A percentile compares a stretch with the other conserved stretches of the same genome.
Conservation (phyloP, 2,888 invertebrate genomes). For the Penaeus monodon region DNA sequence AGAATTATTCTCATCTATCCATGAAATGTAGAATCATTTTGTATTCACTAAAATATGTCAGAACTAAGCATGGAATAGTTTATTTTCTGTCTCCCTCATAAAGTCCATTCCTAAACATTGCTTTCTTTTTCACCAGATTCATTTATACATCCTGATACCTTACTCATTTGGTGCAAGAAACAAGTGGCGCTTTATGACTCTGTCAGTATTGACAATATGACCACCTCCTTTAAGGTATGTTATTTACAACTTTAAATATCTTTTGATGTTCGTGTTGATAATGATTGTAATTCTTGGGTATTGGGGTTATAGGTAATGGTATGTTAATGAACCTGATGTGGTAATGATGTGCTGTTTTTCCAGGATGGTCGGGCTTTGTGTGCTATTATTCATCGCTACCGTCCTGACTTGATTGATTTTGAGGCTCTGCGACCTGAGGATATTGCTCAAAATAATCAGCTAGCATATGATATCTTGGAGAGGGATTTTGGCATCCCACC, state of each 20-base stretch:
- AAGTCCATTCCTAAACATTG: background rate
- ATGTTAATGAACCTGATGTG: too few species aligned
- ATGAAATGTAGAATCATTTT: too few species aligned
- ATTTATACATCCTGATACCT: constrained; percentile 80
- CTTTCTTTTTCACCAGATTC: constrained; percentile 72
- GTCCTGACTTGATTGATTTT: constrained; percentile 89
- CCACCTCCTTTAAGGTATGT: constrained; percentile 78
- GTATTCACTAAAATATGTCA: too few species aligned
- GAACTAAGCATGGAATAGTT: too few species aligned
- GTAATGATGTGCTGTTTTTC: background rate
- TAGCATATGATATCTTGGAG: constrained; percentile 88
- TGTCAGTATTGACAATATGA: constrained; percentile 77
- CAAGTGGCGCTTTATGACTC: constrained; percentile 78
- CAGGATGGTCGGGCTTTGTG: constrained; percentile 76
- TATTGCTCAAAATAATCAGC: constrained; percentile 79
- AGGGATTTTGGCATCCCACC: constrained; percentile 82
- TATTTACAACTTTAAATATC: background rate
- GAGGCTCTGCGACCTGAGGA: constrained; percentile 77
- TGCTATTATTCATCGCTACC: constrained; percentile 85
- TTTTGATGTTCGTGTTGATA: background rate
- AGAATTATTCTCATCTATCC: too few species aligned
- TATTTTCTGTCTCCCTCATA: background rate
- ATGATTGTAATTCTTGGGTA: background rate
- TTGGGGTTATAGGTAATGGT: too few species aligned
- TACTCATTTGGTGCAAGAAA: constrained; percentile 83